A percentile compares a stretch with the other conserved stretches of the same genome.
Conservation (phyloP, 2,888 invertebrate genomes). For the Rhagium mordax region DNA sequence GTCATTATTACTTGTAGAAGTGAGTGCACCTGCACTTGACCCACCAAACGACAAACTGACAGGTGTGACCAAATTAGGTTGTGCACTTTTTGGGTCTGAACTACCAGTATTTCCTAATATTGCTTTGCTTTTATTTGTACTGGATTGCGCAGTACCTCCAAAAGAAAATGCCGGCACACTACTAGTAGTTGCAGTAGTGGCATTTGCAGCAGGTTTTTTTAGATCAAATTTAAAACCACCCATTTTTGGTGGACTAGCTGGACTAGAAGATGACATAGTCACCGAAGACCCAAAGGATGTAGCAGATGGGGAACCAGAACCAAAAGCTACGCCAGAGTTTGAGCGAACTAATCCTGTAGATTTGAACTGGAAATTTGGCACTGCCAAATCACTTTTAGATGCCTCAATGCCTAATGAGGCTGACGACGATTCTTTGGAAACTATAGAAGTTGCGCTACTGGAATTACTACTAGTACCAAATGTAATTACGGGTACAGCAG, state of each 20-base stretch:
- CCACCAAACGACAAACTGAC: constrained; percentile 34
- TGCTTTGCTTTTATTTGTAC: constrained; percentile 1
- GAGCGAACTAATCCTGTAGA: background rate
- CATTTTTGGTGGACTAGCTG: constrained; percentile 49
- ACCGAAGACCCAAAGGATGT: constrained; percentile 1
- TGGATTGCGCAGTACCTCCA: background rate
- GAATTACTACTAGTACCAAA: constrained; percentile 15
- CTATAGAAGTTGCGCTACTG: constrained; percentile 18
- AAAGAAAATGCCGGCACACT: constrained; percentile 1
- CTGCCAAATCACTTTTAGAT: constrained; percentile 1
- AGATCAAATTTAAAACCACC: constrained; percentile 63
- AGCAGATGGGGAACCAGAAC: background rate
- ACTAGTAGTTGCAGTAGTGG: background rate
- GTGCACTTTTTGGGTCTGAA: background rate
- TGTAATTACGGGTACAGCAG: constrained; percentile 1
- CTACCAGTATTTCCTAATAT: background rate
- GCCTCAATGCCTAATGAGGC: background rate
- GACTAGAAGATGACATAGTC: background rate
- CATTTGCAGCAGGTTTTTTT: constrained; percentile 42
- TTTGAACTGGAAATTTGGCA: constrained; percentile 29
- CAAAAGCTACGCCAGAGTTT: constrained; percentile 7
- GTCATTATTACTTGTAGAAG: background rate
- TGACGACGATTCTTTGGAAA: constrained; percentile 23
- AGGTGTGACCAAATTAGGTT: background rate
- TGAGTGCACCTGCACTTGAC: constrained; percentile 10